Percentiles rank a stretch among this genome's conserved stretches.
phyloP scores from a whole-genome alignment of 2,888 invertebrate species.

The Bedellia somnulentella region DNA sequence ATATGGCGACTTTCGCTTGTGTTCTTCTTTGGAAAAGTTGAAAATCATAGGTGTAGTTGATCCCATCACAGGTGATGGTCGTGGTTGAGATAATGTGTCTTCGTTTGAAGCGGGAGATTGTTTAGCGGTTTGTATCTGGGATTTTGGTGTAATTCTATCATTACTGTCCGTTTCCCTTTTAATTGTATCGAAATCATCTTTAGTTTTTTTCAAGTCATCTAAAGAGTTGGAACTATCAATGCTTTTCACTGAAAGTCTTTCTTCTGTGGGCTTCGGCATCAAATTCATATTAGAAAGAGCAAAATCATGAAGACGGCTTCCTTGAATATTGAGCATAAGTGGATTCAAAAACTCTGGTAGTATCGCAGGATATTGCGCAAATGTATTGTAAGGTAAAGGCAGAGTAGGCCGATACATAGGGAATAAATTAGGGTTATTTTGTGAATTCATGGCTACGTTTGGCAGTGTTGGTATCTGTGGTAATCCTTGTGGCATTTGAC shows the following conservation, averaged over 20 bases:
- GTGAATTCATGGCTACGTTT: slow-evolving; percentile 44
- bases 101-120: slow-evolving; percentile 69
- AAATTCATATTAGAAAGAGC: slow-evolving; percentile 55
- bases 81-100: slow-evolving; percentile 64
- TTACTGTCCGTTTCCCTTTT: slow-evolving; percentile 27
- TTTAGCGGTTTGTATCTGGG: slow-evolving; percentile 45
- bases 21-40: slow-evolving; percentile 30
- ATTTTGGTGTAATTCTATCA: slow-evolving; percentile 61
- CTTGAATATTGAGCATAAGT: slow-evolving; percentile 65
- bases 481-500: slow-evolving; percentile 40
- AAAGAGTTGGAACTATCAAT: slow-evolving; percentile 43
- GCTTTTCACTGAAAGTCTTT: slow-evolving; percentile 43
- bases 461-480: slow-evolving; percentile 38
- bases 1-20: slow-evolving; percentile 37
- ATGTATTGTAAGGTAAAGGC: slow-evolving; percentile 67
- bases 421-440: slow-evolving; percentile 63
- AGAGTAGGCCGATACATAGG: slow-evolving; percentile 69
- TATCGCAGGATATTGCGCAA: slow-evolving; percentile 62
- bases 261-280: slow-evolving; percentile 48
- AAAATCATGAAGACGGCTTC: slow-evolving; percentile 50
- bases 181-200: slow-evolving; percentile 30
- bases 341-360: slow-evolving; percentile 67
- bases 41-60: slow-evolving; percentile 33
- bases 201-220: slow-evolving; percentile 37
- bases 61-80: slow-evolving; percentile 69